Conservation (phyloP, 2,797 vertebrate genomes). For the Oophaga sylvatica region DNA sequence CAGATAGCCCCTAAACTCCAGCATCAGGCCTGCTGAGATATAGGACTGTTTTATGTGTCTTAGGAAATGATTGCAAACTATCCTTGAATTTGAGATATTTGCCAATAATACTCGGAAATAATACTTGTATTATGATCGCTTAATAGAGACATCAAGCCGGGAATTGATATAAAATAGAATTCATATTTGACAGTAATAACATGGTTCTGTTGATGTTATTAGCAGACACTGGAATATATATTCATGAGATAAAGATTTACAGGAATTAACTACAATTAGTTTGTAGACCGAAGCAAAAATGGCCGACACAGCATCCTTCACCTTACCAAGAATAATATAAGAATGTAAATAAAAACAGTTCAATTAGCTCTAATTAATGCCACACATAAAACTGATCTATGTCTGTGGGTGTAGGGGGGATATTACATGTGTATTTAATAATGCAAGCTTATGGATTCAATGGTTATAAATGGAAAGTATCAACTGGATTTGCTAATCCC, state of each 20-base stretch:
- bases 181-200: constrained; percentile 45
- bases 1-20: not conserved
- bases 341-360: constrained; percentile 32
- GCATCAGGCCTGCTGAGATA: not conserved
- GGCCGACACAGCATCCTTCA: not conserved
- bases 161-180: constrained; percentile 38
- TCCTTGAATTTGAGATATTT: not conserved
- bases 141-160: not conserved
- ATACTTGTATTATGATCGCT: not conserved
- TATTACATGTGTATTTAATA: constrained; percentile 41
- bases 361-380: constrained; percentile 48
- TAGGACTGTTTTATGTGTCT: not conserved
- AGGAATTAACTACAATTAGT: constrained; percentile 13
- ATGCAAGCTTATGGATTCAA: constrained; percentile 18
- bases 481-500: not conserved
- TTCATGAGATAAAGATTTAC: constrained; percentile 43
- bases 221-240: constrained; percentile 25
- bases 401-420: not conserved
- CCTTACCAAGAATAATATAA: constrained; percentile 11
- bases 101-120: not conserved
- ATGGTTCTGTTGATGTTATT: constrained; percentile 25
- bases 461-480: constrained; percentile 33
- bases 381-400: constrained; percentile 26
- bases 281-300: not conserved
- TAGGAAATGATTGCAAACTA: not conserved